phyloP scores from a whole-genome alignment of 2,888 invertebrate species.

The Scaptodrosophila latifasciaeformis region DNA sequence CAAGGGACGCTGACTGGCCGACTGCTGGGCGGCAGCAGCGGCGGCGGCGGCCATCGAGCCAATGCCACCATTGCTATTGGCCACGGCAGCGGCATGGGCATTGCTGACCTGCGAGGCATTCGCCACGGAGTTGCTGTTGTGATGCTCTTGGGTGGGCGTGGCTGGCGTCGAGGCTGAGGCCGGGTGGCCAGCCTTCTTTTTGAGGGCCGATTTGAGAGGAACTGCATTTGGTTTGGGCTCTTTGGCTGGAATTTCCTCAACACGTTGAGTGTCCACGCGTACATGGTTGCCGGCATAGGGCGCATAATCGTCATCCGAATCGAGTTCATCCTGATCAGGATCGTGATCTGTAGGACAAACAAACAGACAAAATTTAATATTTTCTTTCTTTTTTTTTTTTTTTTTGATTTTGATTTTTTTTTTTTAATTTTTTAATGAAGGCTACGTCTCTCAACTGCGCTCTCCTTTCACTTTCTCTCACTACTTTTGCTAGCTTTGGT shows the following conservation, averaged over 20 bases:
- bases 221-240: constrained; percentile 93
- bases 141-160: constrained; percentile 82
- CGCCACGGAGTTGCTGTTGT: constrained; percentile 17
- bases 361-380: neutral
- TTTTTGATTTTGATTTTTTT: neutral
- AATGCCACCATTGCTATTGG: constrained; percentile 57
- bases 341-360: constrained; percentile 68
- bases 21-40: constrained; percentile 57
- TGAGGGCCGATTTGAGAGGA: constrained; percentile 93
- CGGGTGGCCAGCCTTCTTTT: constrained; percentile 80
- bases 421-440: no score
- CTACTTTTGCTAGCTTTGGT: neutral
- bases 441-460: no score
- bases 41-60: constrained; percentile 61
- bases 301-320: constrained; percentile 80
- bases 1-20: constrained; percentile 77
- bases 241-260: constrained; percentile 94
- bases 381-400: neutral
- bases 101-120: constrained; percentile 31
- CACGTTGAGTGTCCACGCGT: constrained; percentile 84
- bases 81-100: constrained; percentile 44
- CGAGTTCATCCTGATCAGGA: constrained; percentile 81
- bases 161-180: constrained; percentile 76
- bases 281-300: constrained; percentile 79
- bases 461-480: neutral